Evolutionary conservation across 2,797 vertebrate species (phyloP), one percentile per base, ranked within the genome.

Genomic region (Morelia viridis): DNA sequence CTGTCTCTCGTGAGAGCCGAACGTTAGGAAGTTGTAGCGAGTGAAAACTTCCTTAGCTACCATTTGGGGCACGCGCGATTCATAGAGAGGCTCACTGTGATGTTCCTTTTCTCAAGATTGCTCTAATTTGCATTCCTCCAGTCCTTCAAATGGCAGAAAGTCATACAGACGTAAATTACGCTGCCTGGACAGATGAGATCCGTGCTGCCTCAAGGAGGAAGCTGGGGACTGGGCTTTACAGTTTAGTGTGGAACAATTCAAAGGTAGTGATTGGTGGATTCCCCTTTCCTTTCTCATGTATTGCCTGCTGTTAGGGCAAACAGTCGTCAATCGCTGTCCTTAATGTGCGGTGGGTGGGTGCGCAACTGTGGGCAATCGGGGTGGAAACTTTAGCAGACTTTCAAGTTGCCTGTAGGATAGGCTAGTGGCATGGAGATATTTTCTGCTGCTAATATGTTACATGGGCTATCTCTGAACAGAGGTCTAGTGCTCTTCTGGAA

Each of bases 41-140:
- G 8, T 53, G 50, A 53, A 53, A 53, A 53, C 7, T 53, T 53
- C 50, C 7, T 53, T 8, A 7, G 7, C 50, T 53, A 53, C 50
- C 50, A 53, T 41, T 41, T 41, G 17, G 10, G 4, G 35, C 8
- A 1, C 31, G 26, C n/a, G 28, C 4, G 28, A 64, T 58, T 58
- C 0, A 2, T 8, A 10, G 26, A 12, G 62, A 4, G 62, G 9
- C 9, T 11, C 0, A 6, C 5, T 7, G 0, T 53, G 50, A 53
- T 71, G 68, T 71, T 71, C 15, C 15, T 71, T 71, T 71, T 71
- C 6, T 71, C 31, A 7, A 71, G 31, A 19, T 71, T 41, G 71
- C 71, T 53, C 17, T 41, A 76, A 41, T 22, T 53, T 76, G 71
- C 71, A 10, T 76, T 22, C 35, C 71, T 41, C 31, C 7, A 41